These are phyloP conservation scores for Sinohyriopsis cumingii DNA, from an alignment of 2,888 invertebrate species.

Conservation along the genomic window DNA sequence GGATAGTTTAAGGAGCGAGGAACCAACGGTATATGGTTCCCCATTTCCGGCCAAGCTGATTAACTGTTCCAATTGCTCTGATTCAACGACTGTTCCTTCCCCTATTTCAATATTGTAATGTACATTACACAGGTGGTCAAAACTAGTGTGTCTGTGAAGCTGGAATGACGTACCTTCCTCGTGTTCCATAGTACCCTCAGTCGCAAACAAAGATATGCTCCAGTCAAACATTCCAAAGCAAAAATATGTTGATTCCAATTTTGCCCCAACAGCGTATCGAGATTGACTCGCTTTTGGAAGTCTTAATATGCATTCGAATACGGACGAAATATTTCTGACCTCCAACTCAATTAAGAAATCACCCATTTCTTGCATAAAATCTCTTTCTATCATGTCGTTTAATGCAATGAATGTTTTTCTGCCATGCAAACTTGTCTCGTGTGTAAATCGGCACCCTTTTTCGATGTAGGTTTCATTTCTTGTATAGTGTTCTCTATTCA, in stretches of 20 bases:
- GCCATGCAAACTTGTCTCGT: constrained; percentile 61
- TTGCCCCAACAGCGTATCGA: constrained; percentile 49
- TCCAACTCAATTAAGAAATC: constrained; percentile 86
- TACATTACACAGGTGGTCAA: constrained; percentile 85
- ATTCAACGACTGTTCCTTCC: constrained; percentile 60
- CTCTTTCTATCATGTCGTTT: constrained; percentile 72
- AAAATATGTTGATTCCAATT: constrained; percentile 80
- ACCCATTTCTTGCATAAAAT: constrained; percentile 85
- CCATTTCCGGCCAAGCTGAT: constrained; percentile 63
- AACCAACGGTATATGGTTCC: constrained; percentile 58
- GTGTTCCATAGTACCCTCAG: constrained; percentile 56
- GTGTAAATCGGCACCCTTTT: constrained; percentile 78
- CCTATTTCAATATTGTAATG: constrained; percentile 78
- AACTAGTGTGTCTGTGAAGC: constrained; percentile 84
- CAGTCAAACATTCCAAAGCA: constrained; percentile 88
- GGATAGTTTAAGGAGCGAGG: constrained; percentile 54
- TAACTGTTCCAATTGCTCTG: constrained; percentile 62
- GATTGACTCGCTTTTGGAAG: constrained; percentile 74
- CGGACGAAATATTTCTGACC: constrained; percentile 82
- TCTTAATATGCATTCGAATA: constrained; percentile 82
- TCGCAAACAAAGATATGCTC: constrained; percentile 77
- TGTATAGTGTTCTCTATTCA: constrained; percentile 85
- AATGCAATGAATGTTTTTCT: constrained; percentile 67
- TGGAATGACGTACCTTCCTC: constrained; percentile 70
- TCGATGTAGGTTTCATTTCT: constrained; percentile 86